These are phyloP conservation scores for Labia minor DNA, from an alignment of 2,888 invertebrate genomes.

Conservation along the genomic window DNA sequence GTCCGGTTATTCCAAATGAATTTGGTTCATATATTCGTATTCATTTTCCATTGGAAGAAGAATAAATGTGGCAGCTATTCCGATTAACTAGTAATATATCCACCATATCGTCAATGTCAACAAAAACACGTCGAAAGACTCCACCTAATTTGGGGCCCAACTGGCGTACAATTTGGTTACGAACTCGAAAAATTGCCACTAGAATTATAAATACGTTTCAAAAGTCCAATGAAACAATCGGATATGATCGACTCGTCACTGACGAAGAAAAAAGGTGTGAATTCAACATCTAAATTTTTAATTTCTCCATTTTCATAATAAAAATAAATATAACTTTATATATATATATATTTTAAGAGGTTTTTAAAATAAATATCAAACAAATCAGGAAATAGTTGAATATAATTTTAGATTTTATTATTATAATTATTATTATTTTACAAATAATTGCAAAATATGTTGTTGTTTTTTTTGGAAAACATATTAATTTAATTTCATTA, in stretches of 20 bases:
- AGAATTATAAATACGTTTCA: background rate
- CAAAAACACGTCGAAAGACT: background rate
- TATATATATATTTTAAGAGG: too few species aligned
- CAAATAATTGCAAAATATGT: too few species aligned
- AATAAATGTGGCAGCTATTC: background rate
- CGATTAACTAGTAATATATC: background rate
- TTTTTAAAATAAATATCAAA: too few species aligned
- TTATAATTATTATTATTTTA: too few species aligned
- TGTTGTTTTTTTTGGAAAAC: too few species aligned
- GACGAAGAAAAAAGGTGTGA: background rate
- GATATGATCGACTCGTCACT: background rate
- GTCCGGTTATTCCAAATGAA: too few species aligned
- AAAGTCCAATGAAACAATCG: background rate
- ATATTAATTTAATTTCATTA: too few species aligned
- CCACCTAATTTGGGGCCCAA: background rate
- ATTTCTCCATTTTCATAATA: too few species aligned
- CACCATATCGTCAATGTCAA: background rate
- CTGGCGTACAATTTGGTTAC: background rate
- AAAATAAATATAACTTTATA: too few species aligned
- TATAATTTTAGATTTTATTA: too few species aligned
- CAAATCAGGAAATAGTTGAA: too few species aligned
- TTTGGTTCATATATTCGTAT: background rate
- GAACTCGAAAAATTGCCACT: background rate
- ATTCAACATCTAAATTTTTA: too few species aligned
- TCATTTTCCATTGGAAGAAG: background rate